Conservation (phyloP, 2,797 vertebrate species). For the Acridotheres tristis region DNA sequence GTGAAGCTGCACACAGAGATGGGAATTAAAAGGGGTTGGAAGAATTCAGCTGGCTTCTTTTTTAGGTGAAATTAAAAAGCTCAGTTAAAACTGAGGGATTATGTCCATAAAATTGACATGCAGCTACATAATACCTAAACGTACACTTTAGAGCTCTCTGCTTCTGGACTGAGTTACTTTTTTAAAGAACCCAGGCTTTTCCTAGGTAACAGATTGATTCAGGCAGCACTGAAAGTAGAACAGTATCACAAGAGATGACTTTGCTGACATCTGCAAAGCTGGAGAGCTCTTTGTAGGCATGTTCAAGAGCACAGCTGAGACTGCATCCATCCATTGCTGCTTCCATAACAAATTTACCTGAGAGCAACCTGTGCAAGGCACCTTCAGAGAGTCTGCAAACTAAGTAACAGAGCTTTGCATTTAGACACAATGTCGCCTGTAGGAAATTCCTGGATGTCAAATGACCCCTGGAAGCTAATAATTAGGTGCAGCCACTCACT, state of each 20-base stretch:
- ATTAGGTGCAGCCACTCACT: not conserved
- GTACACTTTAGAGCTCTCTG: not conserved
- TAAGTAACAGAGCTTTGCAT: not conserved
- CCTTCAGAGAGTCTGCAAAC: not conserved
- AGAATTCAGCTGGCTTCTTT: not conserved
- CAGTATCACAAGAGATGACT: rapidly evolving
- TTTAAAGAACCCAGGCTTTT: not conserved
- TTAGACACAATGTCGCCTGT: not conserved
- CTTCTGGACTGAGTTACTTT: not conserved
- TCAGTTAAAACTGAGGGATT: constrained; percentile 35
- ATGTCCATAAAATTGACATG: not conserved
- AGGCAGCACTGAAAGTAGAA: not conserved
- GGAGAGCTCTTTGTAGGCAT: not conserved
- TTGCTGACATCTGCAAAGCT: not conserved
- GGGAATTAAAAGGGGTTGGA: constrained; percentile 20
- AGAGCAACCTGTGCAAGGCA: not conserved
- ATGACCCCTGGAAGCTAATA: not conserved
- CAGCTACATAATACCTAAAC: not conserved
- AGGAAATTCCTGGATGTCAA: not conserved
- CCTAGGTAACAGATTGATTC: not conserved
- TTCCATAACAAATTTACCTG: not conserved
- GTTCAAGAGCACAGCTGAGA: not conserved
- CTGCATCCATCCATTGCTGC: not conserved
- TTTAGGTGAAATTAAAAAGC: constrained; percentile 37
- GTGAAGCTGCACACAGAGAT: constrained; percentile 43